phyloP scores from a whole-genome alignment of 2,113 vertebrate genomes.

The Pelusios castaneus region DNA sequence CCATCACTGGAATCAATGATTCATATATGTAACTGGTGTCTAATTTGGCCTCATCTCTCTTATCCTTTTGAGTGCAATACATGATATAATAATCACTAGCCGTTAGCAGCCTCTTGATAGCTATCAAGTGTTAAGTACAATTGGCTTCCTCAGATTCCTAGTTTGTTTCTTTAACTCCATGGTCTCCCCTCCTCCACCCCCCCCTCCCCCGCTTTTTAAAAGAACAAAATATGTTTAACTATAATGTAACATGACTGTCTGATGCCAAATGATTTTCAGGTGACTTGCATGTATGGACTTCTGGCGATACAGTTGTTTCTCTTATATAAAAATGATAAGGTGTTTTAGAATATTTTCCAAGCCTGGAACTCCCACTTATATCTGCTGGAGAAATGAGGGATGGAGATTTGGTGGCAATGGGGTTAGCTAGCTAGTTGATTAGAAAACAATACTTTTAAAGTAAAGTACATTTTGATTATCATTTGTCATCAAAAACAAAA shows the following conservation, averaged over 20 bases:
- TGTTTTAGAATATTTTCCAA: background rate
- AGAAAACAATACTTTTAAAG: background rate
- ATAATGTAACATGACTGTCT: background rate
- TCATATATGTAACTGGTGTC: background rate
- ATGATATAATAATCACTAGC: constrained; percentile 35
- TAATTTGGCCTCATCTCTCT: background rate
- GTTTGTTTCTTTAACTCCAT: background rate
- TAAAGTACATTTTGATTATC: background rate
- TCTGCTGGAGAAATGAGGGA: background rate
- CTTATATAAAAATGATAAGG: background rate
- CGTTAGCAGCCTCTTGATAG: background rate
- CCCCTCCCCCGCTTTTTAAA: background rate
- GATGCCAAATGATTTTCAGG: background rate
- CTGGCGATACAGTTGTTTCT: background rate
- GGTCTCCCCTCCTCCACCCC: too few relatives aligned
- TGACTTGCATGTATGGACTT: background rate
- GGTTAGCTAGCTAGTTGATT: background rate
- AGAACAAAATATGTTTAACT: background rate
- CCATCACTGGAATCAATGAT: background rate
- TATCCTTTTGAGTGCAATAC: constrained; percentile 33
- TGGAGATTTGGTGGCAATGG: background rate
- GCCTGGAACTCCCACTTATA: background rate
- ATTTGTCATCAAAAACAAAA: background rate
- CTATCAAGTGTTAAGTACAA: background rate
- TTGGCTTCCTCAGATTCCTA: background rate